phyloP scores from a whole-genome alignment of 2,797 vertebrate species.

The Pseudochromis fuscus region DNA sequence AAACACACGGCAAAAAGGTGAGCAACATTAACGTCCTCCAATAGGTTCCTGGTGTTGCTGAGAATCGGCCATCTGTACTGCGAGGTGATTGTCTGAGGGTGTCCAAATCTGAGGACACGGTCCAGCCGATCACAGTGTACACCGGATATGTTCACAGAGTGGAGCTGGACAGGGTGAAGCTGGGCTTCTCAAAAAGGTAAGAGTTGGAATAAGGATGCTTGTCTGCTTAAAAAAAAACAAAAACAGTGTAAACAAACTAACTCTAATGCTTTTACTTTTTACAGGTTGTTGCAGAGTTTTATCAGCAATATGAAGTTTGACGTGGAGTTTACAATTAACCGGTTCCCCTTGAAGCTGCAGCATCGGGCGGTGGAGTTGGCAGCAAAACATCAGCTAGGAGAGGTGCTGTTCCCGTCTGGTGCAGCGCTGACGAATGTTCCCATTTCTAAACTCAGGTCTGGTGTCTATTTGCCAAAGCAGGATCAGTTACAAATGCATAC shows the following conservation, averaged over 20 bases:
- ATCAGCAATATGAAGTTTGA: constrained; percentile 88
- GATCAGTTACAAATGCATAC: constrained; percentile 7
- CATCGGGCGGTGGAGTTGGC: constrained; percentile 89
- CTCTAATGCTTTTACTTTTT: background rate
- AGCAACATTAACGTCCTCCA: background rate
- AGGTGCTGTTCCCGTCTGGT: constrained; percentile 88
- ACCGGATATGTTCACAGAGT: constrained; percentile 91
- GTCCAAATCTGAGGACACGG: constrained; percentile 74
- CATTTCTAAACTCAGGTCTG: constrained; percentile 77
- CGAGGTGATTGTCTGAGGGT: constrained; percentile 90
- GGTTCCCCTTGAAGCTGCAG: constrained; percentile 87
- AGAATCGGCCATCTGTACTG: constrained; percentile 93
- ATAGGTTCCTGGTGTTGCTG: constrained; percentile 93
- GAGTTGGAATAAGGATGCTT: constrained; percentile 11
- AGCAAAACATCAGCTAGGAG: constrained; percentile 63
- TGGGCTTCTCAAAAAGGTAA: constrained; percentile 90
- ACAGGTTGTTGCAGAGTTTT: constrained; percentile 86
- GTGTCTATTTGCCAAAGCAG: background rate
- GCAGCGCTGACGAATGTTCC: constrained; percentile 33
- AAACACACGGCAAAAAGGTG: background rate
- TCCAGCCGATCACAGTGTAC: constrained; percentile 79
- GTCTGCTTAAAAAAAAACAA: background rate
- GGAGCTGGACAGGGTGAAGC: constrained; percentile 88
- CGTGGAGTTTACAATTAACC: constrained; percentile 93
- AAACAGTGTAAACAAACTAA: background rate